Evolutionary conservation across 2,113 vertebrate species (phyloP), one percentile per base, ranked within the genome.

Genomic region (Pygathrix nemaeus): DNA sequence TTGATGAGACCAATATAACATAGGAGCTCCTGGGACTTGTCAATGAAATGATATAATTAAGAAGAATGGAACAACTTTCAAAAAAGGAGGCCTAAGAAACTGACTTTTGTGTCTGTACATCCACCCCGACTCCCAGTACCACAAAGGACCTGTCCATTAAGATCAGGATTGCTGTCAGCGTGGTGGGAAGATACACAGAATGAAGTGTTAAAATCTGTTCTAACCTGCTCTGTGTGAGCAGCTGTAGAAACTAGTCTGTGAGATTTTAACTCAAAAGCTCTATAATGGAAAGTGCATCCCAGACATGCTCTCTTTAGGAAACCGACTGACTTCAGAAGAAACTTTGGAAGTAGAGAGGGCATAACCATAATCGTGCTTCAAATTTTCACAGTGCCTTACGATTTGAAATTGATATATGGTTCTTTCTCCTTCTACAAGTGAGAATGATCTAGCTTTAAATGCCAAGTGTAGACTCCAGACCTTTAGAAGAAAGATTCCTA

Each of bases 41-140:
- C 75, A 72, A 85, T 61, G 8, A 94, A 95, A 86, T 84, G 52
- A 80, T 59, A 35, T 6, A 87, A 59, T 96, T 93, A 90, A 81
- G 32, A 72, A 70, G 78, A 88, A 72, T 18, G 82, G 20, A 23
- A 9, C 12, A 93, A 79, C 11, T 43, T 83, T 92, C 14, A 52
- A 85, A 75, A 90, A 21, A 84, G 38, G 32, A 92, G 38, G 8
- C 40, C 45, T 61, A 80, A 96, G 57, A 92, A 80, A 85, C 17
- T 57, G 61, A 20, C n/a, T 85, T 80, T 82, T 94, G 14, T 78
- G 20, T 61, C 21, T 25, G 6, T 80, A 18, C 6, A 45, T 13
- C 5, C 43, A 16, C 14, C 61, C 14, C 17, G 5, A 92, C 55
- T 23, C 57, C 14, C 25, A 72, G 23, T 38, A 45, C 27, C 48